These are phyloP conservation scores for Sebastes fasciatus DNA, from an alignment of 2,113 vertebrate genomes.

Conservation along the genomic window DNA sequence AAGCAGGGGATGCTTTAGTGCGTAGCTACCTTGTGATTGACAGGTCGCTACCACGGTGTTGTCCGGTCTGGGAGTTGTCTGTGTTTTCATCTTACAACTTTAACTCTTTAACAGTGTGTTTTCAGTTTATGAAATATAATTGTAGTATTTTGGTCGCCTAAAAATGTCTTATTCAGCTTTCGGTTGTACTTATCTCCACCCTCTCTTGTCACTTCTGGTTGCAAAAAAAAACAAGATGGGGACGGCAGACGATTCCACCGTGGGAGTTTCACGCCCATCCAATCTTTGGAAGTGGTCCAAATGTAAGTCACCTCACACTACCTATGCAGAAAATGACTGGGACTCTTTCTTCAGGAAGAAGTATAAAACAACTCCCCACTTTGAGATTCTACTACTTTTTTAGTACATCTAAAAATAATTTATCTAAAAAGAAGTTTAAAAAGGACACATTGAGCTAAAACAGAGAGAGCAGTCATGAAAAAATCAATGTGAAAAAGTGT, in stretches of 20 bases:
- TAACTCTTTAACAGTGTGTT: no score
- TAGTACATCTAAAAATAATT: neutral
- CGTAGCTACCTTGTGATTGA: no score
- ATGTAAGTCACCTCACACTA: neutral
- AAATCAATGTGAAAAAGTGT: conserved; percentile 46
- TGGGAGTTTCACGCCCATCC: neutral
- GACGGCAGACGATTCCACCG: neutral
- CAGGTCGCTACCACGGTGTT: no score
- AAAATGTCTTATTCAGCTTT: no score
- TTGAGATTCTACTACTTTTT: neutral
- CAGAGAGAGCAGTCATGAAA: conserved; percentile 6
- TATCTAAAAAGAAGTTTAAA: conserved; percentile 11
- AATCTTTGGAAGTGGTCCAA: neutral
- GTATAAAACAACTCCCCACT: neutral
- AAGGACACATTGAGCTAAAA: conserved; percentile 3
- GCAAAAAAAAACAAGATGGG: no score
- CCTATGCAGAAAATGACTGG: neutral
- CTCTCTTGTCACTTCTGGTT: no score
- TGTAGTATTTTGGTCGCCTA: no score
- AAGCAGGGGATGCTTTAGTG: no score
- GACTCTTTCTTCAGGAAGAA: neutral
- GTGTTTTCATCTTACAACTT: no score
- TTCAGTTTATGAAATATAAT: no score
- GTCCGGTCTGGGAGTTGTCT: no score
- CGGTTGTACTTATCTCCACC: no score